Evolutionary conservation across 2,888 invertebrate genomes (phyloP), one percentile per base, ranked within the genome.

Genomic region (Agriotes lineatus): DNA sequence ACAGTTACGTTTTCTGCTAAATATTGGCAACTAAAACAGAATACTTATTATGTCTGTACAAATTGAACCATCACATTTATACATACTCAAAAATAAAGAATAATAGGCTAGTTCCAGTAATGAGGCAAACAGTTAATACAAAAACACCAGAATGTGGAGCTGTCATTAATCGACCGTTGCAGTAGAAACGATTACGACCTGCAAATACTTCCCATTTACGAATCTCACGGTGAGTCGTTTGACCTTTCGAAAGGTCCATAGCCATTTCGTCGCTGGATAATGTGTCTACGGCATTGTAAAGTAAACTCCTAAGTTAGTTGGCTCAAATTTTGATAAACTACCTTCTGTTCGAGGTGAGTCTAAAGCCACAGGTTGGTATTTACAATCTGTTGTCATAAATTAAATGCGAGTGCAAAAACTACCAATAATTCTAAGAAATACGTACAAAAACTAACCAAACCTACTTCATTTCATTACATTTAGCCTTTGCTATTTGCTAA

Each of bases 21-120:
- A 88, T 91, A 98, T 69, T 96, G 96, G 85, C 96, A 96, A 88
- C 96, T 96, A 86, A 25, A 88, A 87, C 1, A 52, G 14, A 7
- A 14, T 2, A 9, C 37, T 12, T 14, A 39, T n/a, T 14, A 83
- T 84, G 10, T 58, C 45, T 37, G 58, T 57, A 12, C 12, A 16
- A 42, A 42, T 14, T 2, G 18, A 42, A 1, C 14, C 14, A 42
- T 42, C 5, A 39, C 25, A 22, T 30, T 62, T 9, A 16, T 60
- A 90, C 93, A 92, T 88, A 96, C 96, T 99, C 99, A 87, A 96
- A 98, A 76, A 93, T 93, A 88, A 99, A 98, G 88, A 99, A 99
- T 80, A 98, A 88, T 81, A 93, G 92, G 86, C 96, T 95, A 71
- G 99, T 99, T 83, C 93, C 93, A 76, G 95, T 91, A 81, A 99